Evolutionary conservation across 2,888 invertebrate species (phyloP).

Genomic region (Drosophila aldrichi): DNA sequence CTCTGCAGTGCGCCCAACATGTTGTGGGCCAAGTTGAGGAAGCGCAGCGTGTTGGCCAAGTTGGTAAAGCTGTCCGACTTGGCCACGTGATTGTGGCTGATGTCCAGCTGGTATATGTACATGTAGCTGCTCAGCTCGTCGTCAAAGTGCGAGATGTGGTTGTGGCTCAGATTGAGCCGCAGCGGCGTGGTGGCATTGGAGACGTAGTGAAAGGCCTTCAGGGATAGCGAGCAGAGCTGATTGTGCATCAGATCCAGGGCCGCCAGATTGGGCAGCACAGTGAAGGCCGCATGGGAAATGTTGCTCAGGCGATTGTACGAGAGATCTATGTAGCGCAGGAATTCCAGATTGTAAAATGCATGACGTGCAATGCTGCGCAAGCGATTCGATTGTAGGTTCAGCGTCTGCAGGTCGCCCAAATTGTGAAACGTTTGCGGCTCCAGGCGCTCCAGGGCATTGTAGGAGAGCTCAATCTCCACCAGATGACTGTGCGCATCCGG

Average conservation of each 20-base stretch:
- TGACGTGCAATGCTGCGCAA: conserved; percentile 89
- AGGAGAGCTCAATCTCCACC: conserved; percentile 92
- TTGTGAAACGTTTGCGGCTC: conserved; percentile 90
- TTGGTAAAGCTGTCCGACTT: conserved; percentile 89
- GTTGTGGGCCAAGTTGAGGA: conserved; percentile 91
- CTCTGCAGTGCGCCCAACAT: conserved; percentile 89
- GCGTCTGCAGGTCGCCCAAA: conserved; percentile 90
- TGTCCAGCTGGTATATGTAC: conserved; percentile 89
- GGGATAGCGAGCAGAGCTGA: conserved; percentile 89
- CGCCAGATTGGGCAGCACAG: conserved; percentile 90
- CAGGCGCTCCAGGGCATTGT: conserved; percentile 91
- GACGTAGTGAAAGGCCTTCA: conserved; percentile 89
- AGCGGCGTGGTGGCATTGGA: conserved; percentile 89
- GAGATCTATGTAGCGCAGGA: conserved; percentile 92
- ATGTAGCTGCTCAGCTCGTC: conserved; percentile 85
- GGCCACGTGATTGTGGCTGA: conserved; percentile 89
- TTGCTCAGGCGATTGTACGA: conserved; percentile 92
- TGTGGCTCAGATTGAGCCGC: conserved; percentile 91
- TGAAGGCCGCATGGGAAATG: conserved; percentile 91
- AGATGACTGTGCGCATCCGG: conserved; percentile 90
- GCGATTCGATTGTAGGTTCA: conserved; percentile 92
- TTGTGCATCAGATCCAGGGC: conserved; percentile 93
- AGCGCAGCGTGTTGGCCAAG: conserved; percentile 88
- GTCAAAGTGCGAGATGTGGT: conserved; percentile 85
- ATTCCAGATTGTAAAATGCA: conserved; percentile 91